A percentile compares a stretch with the other conserved stretches of the same genome.
These are phyloP conservation scores for Drosophila ohnishii DNA, from an alignment of 1,140 invertebrate species.

Conservation along the genomic window DNA sequence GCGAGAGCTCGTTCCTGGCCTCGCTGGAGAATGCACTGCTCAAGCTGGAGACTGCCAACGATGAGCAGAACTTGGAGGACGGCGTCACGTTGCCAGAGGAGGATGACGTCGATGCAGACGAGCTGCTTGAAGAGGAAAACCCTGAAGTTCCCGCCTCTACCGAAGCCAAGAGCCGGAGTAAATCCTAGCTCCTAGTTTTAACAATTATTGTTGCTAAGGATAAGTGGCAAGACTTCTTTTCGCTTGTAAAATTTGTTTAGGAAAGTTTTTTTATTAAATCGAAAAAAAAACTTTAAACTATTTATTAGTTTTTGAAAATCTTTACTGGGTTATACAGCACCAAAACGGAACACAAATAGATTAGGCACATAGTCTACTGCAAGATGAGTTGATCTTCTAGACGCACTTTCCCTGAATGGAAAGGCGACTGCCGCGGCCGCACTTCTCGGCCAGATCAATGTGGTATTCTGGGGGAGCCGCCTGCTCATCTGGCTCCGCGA, in stretches of 20 bases:
- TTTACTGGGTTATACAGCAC: constrained; percentile 2
- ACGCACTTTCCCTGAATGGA: constrained; percentile 43
- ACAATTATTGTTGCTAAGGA: background rate
- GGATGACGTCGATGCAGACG: constrained; percentile 64
- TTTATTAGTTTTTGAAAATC: background rate
- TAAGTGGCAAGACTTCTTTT: constrained; percentile 2
- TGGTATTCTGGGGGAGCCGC: constrained; percentile 57
- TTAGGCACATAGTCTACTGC: constrained; percentile 1
- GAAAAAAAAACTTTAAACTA: constrained; percentile 1
- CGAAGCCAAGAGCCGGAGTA: constrained; percentile 22
- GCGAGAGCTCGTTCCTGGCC: constrained; percentile 84
- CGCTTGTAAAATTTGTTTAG: background rate
- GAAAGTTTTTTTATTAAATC: constrained; percentile 7
- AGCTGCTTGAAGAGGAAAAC: constrained; percentile 42
- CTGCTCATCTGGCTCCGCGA: constrained; percentile 40
- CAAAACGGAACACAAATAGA: constrained; percentile 13
- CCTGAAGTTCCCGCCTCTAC: background rate
- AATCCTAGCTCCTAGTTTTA: constrained; percentile 28
- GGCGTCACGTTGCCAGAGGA: constrained; percentile 65
- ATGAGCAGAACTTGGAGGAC: constrained; percentile 68
- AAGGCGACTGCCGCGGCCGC: constrained; percentile 65
- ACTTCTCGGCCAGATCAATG: constrained; percentile 66
- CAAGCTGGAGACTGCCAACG: constrained; percentile 70
- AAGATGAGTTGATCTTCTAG: constrained; percentile 1
- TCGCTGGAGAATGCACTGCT: constrained; percentile 84